Conservation (phyloP, 2,113 vertebrate species). For the Melanotaenia duboulayi region DNA sequence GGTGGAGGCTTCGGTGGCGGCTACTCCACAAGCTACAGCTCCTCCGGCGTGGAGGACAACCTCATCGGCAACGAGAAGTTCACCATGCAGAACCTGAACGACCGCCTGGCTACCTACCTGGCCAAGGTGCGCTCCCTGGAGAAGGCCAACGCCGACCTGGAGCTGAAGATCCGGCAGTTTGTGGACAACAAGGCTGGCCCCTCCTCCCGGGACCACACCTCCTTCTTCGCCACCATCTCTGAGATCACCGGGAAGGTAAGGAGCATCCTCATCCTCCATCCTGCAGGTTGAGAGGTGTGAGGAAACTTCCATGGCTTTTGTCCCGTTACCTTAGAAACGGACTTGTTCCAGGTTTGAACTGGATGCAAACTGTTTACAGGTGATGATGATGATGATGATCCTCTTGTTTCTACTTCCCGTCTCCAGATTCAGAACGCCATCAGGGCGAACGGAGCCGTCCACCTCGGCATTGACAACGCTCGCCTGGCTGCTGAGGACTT, state of each 20-base stretch:
- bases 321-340: no score
- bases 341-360: no score
- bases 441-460: constrained; percentile 70
- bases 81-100: constrained; percentile 83
- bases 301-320: no score
- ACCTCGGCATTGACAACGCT: constrained; percentile 82
- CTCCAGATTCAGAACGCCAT: constrained; percentile 77
- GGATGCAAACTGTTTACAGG: no score
- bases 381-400: constrained; percentile 26
- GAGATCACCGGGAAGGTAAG: constrained; percentile 74
- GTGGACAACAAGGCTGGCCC: constrained; percentile 66
- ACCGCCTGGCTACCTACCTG: constrained; percentile 82
- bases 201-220: constrained; percentile 45
- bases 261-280: background rate
- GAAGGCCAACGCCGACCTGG: constrained; percentile 78
- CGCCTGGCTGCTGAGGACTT: constrained; percentile 86
- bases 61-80: constrained; percentile 77
- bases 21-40: constrained; percentile 15
- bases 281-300: no score
- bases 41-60: background rate
- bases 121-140: constrained; percentile 79
- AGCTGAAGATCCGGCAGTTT: constrained; percentile 80
- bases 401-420: background rate
- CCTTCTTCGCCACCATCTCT: constrained; percentile 59
- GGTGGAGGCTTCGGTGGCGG: background rate